Conservation (phyloP, 2,797 vertebrate genomes). For the Coregonus ussuriensis region DNA sequence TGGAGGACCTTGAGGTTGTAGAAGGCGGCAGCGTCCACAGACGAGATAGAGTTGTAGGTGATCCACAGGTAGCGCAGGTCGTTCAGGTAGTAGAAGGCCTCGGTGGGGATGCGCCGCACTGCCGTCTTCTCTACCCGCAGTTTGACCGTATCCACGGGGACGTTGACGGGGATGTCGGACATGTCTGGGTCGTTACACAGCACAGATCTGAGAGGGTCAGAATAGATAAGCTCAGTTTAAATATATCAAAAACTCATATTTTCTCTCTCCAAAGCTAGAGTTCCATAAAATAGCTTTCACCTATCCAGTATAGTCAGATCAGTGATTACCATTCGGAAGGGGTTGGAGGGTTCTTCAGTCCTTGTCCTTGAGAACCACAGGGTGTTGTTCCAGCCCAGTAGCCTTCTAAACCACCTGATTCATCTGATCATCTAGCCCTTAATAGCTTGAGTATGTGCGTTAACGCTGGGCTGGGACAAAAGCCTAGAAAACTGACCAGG, state of each 20-base stretch:
- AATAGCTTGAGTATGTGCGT: not conserved
- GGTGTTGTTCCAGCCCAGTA: not conserved
- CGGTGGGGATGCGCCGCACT: constrained; percentile 81
- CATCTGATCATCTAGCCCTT: not conserved
- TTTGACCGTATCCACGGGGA: constrained; percentile 90
- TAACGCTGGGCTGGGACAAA: not conserved
- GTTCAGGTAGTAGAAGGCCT: constrained; percentile 95
- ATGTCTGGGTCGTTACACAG: constrained; percentile 95
- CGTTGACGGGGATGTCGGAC: constrained; percentile 88
- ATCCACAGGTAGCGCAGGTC: constrained; percentile 93
- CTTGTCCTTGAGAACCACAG: not conserved
- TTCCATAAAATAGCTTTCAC: no score
- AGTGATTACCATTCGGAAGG: no score
- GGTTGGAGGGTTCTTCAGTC: no score
- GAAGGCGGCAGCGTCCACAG: constrained; percentile 86
- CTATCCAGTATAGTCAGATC: no score
- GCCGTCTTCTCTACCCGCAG: constrained; percentile 93
- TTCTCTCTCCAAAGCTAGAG: no score
- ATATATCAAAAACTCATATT: not conserved
- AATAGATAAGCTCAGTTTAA: not conserved
- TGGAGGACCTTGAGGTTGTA: constrained; percentile 94
- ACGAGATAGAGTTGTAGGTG: constrained; percentile 87
- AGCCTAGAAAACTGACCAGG: not conserved
- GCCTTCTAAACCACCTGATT: not conserved
- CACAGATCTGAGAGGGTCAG: constrained; percentile 78